These are phyloP conservation scores for Heliconius hortense DNA, from an alignment of 2,888 invertebrate genomes.

Conservation along the genomic window DNA sequence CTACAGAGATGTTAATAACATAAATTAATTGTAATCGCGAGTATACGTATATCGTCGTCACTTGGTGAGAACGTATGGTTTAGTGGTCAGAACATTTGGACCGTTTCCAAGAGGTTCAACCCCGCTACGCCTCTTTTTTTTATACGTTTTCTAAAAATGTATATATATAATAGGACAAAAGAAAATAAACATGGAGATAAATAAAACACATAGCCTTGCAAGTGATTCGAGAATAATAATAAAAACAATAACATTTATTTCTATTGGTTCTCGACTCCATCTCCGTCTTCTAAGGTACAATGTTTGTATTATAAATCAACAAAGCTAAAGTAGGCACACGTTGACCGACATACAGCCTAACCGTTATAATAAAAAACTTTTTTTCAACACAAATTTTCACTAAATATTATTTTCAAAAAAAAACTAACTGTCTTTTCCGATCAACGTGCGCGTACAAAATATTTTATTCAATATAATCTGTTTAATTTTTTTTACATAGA, in stretches of 20 bases:
- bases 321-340: constrained; percentile 61
- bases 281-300: constrained; percentile 76
- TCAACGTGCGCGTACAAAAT: constrained; percentile 64
- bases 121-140: neutral
- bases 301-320: constrained; percentile 75
- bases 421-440: constrained; percentile 46
- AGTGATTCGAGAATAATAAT: constrained; percentile 81
- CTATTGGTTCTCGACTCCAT: constrained; percentile 79
- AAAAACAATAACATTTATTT: constrained; percentile 80
- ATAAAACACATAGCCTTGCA: constrained; percentile 75
- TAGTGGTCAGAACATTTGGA: no score
- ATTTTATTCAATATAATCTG: constrained; percentile 53
- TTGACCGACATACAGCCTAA: constrained; percentile 52
- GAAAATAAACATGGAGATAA: constrained; percentile 44
- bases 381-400: constrained; percentile 20
- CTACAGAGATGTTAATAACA: no score
- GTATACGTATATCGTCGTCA: no score
- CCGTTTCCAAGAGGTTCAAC: no score
- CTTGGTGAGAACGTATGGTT: no score
- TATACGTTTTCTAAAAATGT: neutral
- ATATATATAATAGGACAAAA: neutral
- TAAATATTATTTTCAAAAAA: constrained; percentile 38
- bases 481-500: constrained; percentile 40
- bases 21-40: no score
- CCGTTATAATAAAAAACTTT: constrained; percentile 22